Base-by-base conservation (phyloP, 2,888 invertebrate species). In the Agonopterix subpropinquella region DNA sequence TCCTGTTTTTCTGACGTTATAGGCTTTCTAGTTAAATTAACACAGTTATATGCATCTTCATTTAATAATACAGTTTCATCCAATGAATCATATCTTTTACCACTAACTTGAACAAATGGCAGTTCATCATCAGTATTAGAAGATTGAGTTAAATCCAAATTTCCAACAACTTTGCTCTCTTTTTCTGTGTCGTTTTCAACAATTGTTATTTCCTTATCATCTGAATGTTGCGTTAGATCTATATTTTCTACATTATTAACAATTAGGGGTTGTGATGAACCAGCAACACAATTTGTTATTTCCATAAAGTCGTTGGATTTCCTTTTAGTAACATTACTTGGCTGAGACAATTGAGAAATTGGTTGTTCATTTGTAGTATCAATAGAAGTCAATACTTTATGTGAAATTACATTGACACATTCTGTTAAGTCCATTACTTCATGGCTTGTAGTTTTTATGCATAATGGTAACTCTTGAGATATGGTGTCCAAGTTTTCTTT, bases 251-350 rank as follows among this genome's bases (percentile, higher is more conserved):
- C 50, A 55, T 50, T 49, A 37, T 45, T 49, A 44, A 53, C 50
- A 43, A 36, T 36, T 51, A 48, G 47, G 47, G 55, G 55, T 54
- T 70, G 63, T 15, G 64, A 65, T 35, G 50, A 57, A 18, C 54
- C 51, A 39, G 55, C 56, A 47, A 78, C 64, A 72, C 84, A 84
- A 45, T 79, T 65, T 48, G 84, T 82, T 0, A 82, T 69, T 58
- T 85, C 83, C 81, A 85, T 81, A 48, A 71, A 67, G 63, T 84
- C 78, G 68, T 78, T 63, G 2, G 73, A 72, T 55, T 55, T 73
- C 47, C 67, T 70, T 56, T 62, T 75, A 5, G 71, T 77, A 42
- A 54, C 15, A 58, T 76, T 56, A 36, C 37, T 52, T 41, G 50
- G 63, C 55, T 69, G 62, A 36, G 63, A 64, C 37, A 59, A 11